Base-by-base conservation (phyloP, 2,888 invertebrate genomes). In the Blastobasis lacticolella region DNA sequence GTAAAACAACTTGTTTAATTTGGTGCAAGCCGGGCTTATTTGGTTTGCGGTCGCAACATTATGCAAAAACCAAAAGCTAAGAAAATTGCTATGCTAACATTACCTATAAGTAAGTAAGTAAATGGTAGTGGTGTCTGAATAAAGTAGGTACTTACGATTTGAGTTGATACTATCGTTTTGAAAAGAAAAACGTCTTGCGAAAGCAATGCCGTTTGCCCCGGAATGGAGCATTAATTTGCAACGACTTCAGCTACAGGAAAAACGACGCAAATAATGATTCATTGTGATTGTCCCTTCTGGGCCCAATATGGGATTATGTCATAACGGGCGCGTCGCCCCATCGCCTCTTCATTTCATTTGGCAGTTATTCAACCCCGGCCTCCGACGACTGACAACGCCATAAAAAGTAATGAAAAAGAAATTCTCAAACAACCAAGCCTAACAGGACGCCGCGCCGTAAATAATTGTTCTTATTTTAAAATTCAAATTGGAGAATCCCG, bases 401-500 rank as follows among this genome's bases (percentile, higher is more conserved):
- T 49, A 54, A 51, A 50, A 47, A 48, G 37, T 51, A 56, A 57
- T 54, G 49, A 50, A 55, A 51, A 52, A 52, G 55, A 47, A 52
- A 46, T 55, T 57, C 53, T 54, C 53, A 45, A 54, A 54, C 55
- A 59, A 52, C 46, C 51, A 49, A 45, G 54, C 40, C 50, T 48
- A 23, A 23, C 23, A 23, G 23, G 23, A 23, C 23, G 23, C 23
- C 23, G 49, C 49, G 54, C 55, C 54, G 57, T 52, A 59, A 61
- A 61, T 58, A 60, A 59, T 52, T 63, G 61, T 70, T 69, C 66
- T 64, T 68, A 64, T 69, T 75, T 72, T 67, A 68, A 71, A 75
- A 66, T 74, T 69, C 57, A 63, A 73, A 74, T 66, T 62, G 50
- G 48, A n/a, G 65, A 59, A 66, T 62, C 64, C 67, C 64, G 23